phyloP scores from a whole-genome alignment of 2,797 vertebrate genomes.

The Acrossocheilus wenchowensis region DNA sequence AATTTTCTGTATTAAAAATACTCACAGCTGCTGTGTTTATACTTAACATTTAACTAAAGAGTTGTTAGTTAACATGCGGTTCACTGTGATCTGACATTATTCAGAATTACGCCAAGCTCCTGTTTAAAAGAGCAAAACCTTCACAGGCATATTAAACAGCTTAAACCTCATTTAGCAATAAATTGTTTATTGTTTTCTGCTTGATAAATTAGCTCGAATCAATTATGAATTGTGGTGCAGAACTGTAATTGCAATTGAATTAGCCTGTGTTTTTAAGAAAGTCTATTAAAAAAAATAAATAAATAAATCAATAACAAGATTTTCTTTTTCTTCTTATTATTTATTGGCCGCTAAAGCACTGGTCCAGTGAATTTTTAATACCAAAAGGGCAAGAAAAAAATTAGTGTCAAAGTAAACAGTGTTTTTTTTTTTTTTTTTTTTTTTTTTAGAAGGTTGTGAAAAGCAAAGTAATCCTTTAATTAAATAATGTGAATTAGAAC shows the following conservation, averaged over 20 bases:
- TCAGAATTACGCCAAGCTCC: not conserved
- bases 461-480: slow-evolving; percentile 66
- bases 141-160: slow-evolving; percentile 14
- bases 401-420: slow-evolving; percentile 65
- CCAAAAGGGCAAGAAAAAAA: slow-evolving; percentile 64
- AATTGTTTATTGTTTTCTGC: slow-evolving; percentile 29
- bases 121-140: slow-evolving; percentile 18
- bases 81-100: slow-evolving; percentile 15
- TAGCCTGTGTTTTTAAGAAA: slow-evolving; percentile 14
- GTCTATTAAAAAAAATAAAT: slow-evolving; percentile 11
- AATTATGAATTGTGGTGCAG: slow-evolving; percentile 18
- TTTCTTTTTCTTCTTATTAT: not conserved
- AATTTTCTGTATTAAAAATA: not conserved
- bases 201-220: slow-evolving; percentile 26
- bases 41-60: not conserved
- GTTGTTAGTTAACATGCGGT: slow-evolving; percentile 1
- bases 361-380: slow-evolving; percentile 60
- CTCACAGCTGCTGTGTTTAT: slow-evolving; percentile 8
- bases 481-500: slow-evolving; percentile 60
- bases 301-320: not conserved
- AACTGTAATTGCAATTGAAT: slow-evolving; percentile 22
- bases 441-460: slow-evolving; percentile 36
- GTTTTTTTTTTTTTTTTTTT: slow-evolving; percentile 52
- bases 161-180: slow-evolving; percentile 30
- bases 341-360: slow-evolving; percentile 66